Conservation (phyloP, 2,113 vertebrate species). For the Tilapia sparmanii region DNA sequence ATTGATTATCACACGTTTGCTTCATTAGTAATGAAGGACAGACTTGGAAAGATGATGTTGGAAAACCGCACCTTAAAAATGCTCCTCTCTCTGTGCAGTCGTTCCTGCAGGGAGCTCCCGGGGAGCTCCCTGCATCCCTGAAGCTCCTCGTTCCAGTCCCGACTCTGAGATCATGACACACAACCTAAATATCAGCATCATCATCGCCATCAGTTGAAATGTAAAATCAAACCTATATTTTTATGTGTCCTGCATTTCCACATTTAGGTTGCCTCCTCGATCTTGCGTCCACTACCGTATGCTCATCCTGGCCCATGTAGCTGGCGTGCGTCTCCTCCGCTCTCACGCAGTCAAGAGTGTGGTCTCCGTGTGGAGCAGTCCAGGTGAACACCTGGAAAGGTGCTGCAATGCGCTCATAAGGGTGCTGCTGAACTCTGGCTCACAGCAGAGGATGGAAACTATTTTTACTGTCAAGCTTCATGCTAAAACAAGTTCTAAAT, state of each 20-base stretch:
- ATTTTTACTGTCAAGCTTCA: neutral
- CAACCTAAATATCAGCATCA: neutral
- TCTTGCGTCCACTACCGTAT: conserved; percentile 72
- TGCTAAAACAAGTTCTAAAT: neutral
- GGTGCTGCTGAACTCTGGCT: conserved; percentile 84
- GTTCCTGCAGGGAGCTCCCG: conserved; percentile 81
- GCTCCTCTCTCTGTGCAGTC: conserved; percentile 83
- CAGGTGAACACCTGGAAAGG: conserved; percentile 93
- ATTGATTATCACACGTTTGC: neutral
- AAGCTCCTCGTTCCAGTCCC: conserved; percentile 95
- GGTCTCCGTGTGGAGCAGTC: conserved; percentile 84
- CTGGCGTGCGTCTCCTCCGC: conserved; percentile 86
- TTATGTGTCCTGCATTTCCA: neutral
- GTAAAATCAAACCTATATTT: neutral
- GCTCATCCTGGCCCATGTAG: conserved; percentile 85
- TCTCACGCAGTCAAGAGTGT: conserved; percentile 85
- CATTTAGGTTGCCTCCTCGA: neutral
- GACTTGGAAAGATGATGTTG: neutral
- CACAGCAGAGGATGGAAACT: neutral
- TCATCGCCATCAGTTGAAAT: neutral
- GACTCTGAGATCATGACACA: conserved; percentile 70
- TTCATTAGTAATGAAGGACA: neutral
- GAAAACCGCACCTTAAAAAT: conserved; percentile 83
- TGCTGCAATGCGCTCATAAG: conserved; percentile 88
- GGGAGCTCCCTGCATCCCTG: conserved; percentile 86